phyloP scores from a whole-genome alignment of 2,797 vertebrate species.

The Anguilla megastoma region DNA sequence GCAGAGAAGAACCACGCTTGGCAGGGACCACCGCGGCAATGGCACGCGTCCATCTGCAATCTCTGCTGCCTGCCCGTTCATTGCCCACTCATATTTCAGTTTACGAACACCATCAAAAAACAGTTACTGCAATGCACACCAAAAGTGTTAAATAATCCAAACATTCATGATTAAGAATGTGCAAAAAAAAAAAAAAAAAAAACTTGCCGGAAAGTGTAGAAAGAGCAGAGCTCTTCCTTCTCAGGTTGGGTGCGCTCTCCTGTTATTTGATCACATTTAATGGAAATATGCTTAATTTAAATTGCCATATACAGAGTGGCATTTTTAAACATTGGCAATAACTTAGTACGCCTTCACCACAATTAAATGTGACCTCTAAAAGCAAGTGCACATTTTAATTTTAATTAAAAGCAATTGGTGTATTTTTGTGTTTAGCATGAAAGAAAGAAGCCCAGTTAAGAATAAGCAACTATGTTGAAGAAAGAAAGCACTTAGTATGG shows the following conservation, averaged over 20 bases:
- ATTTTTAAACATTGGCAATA: conserved; percentile 41
- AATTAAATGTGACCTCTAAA: not conserved
- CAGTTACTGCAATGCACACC: not conserved
- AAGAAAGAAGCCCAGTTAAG: not conserved
- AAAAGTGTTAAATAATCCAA: not conserved
- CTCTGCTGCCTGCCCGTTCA: conserved; percentile 49
- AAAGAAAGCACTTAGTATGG: not conserved
- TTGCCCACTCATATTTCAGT: conserved; percentile 37
- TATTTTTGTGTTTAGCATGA: not conserved
- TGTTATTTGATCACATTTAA: conserved; percentile 28
- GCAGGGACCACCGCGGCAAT: conserved; percentile 53
- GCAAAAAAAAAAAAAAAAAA: not conserved
- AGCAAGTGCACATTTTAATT: not conserved
- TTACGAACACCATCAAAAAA: not conserved
- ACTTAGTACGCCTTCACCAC: conserved; percentile 11
- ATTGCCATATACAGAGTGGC: conserved; percentile 40
- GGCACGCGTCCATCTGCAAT: conserved; percentile 62
- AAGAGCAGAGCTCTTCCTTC: conserved; percentile 21
- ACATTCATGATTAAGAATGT: not conserved
- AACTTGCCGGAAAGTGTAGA: not conserved
- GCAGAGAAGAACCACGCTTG: conserved; percentile 67
- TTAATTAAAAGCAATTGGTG: not conserved
- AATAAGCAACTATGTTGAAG: not conserved
- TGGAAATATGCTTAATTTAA: conserved; percentile 36
- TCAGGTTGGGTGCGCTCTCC: conserved; percentile 28